Conservation (phyloP, 2,888 invertebrate species). For the Tuta absoluta region DNA sequence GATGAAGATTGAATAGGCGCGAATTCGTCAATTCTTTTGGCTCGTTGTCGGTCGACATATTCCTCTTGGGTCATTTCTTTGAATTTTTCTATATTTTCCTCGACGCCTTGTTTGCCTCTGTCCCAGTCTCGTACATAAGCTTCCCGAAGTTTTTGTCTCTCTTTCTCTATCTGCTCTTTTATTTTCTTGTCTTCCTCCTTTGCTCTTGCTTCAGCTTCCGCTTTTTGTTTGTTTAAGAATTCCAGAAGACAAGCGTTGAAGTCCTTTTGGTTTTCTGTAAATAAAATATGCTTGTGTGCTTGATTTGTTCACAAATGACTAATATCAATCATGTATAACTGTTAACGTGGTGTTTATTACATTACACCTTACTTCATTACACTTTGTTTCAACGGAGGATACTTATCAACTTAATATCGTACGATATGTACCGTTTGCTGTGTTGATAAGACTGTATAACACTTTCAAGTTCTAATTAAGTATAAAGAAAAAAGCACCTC, state of each 20-base stretch:
- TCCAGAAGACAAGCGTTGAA: slow-evolving; percentile 67
- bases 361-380: too few relatives aligned
- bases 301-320: too few relatives aligned
- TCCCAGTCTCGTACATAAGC: slow-evolving; percentile 87
- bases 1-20: slow-evolving; percentile 74
- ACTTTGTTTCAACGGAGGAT: too few relatives aligned
- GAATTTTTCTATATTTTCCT: slow-evolving; percentile 69
- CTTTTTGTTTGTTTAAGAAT: slow-evolving; percentile 74
- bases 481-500: too few relatives aligned
- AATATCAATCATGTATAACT: too few relatives aligned
- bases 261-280: slow-evolving; percentile 68
- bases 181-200: slow-evolving; percentile 63
- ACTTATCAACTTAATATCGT: too few relatives aligned
- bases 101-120: slow-evolving; percentile 84
- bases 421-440: too few relatives aligned
- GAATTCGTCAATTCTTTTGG: slow-evolving; percentile 87
- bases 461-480: too few relatives aligned
- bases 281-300: slow-evolving; percentile 18
- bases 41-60: slow-evolving; percentile 88
- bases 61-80: slow-evolving; percentile 87
- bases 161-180: slow-evolving; percentile 71
- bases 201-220: slow-evolving; percentile 71
- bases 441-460: too few relatives aligned
- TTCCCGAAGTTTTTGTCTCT: slow-evolving; percentile 75
- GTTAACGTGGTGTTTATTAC: too few relatives aligned